phyloP scores from a whole-genome alignment of 2,888 invertebrate species.

The Drosophila pegasa region DNA sequence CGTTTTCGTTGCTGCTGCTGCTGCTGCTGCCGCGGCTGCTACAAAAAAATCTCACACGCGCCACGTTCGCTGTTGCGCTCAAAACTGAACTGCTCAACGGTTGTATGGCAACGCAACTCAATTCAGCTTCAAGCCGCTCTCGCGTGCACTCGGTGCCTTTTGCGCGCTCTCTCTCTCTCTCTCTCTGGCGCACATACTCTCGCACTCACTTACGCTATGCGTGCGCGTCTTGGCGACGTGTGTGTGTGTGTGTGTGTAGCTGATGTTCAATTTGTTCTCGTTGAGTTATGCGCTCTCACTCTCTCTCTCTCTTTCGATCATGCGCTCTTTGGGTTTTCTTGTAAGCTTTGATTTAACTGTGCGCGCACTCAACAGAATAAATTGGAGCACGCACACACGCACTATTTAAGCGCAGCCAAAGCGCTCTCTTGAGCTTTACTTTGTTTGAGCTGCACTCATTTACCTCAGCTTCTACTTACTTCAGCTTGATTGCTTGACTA shows the following conservation, averaged over 20 bases:
- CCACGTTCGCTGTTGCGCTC: conserved; percentile 41
- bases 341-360: conserved; percentile 64
- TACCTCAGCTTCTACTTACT: conserved; percentile 23
- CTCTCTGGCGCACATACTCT: conserved; percentile 8
- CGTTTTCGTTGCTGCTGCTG: conserved; percentile 36
- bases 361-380: conserved; percentile 50
- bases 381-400: conserved; percentile 51
- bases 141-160: conserved; percentile 16
- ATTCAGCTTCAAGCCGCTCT: conserved; percentile 47
- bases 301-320: neutral
- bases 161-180: conserved; percentile 15
- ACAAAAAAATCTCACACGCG: conserved; percentile 16
- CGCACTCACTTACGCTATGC: conserved; percentile 23
- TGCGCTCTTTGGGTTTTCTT: conserved; percentile 7
- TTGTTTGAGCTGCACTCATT: conserved; percentile 40
- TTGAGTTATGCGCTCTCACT: conserved; percentile 28
- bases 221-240: conserved; percentile 30
- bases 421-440: conserved; percentile 32
- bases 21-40: conserved; percentile 2
- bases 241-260: conserved; percentile 13
- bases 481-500: conserved; percentile 45
- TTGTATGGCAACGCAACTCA: conserved; percentile 27
- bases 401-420: conserved; percentile 11
- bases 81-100: conserved; percentile 41
- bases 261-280: conserved; percentile 26